Evolutionary conservation across 2,113 vertebrate species (phyloP), one percentile per base, ranked within the genome.

Genomic region (Rhea pennata): DNA sequence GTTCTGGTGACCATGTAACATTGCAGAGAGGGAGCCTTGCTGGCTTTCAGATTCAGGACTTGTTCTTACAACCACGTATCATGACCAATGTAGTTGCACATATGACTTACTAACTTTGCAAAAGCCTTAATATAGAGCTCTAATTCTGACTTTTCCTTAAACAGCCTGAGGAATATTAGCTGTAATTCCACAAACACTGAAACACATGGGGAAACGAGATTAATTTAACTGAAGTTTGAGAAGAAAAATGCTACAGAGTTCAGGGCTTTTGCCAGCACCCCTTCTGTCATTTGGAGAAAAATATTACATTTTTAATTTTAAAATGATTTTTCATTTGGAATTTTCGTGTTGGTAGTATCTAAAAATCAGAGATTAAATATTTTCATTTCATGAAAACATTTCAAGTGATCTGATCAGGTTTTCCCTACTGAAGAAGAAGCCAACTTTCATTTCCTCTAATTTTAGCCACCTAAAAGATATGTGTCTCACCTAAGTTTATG

Each of bases 401-500:
- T 84, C 19, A 46, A 53, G 17, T 58, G 40, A 67, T 56, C 36
- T 19, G n/a, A 75, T 56, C n/a, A 36, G 7, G 27, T 44, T 75
- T 89, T 75, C 58, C 21, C 29, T 46, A 36, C 15, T 56, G 42
- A 85, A 61, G 73, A 91, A 78, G 19, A 5, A 4, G 8, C 9
- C 72, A 44, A 31, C 29, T 91, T 82, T 85, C 44, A 53, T 44
- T 62, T 56, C 15, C 23, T 23, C 20, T 53, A 76, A 76, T 33
- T 69, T 4, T 33, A 73, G 40, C 21, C 53, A 66, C 29, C 39
- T 48, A 72, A 79, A 82, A 40, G 75, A 23, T 33, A 24, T 0
- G 0, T 9, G 7, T 40, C 44, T 48, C n/a, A 80, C 11, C 44
- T 31, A 13, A 84, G 12, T 14, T 54, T 7, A 3, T 0, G 1